Evolutionary conservation across 2,797 vertebrate genomes (phyloP), one percentile per base, ranked within the genome.

Genomic region (Dromococcyx pavoninus): DNA sequence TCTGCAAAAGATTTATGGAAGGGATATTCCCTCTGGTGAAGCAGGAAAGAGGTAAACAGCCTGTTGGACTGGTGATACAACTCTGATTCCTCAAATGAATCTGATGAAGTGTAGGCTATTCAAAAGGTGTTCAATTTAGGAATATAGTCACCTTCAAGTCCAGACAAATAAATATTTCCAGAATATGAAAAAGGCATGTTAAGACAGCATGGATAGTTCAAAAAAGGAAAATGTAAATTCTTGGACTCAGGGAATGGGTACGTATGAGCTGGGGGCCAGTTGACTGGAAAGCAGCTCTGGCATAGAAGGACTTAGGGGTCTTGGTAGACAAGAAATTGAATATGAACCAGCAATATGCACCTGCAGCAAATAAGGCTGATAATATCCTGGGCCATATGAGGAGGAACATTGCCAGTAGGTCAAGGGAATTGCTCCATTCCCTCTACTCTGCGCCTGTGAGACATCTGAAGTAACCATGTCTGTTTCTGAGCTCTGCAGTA

Each of bases 261-360:
- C 35, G 18, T 16, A 67, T 4, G 25, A 44, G 8, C n/a, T 58
- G 50, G 7, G 10, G 6, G 1, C 7, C 44, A 76, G 1, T 1
- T 24, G 5, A 12, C 24, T 64, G 44, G 48, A 60, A 80, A 64
- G 5, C 1, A 61, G 4, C 7, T 51, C 17, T 51, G 9, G 4
- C 17, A 44, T 43, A 14, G 16, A 44, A 44, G 43, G 43, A 16
- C 43, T 44, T 44, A 44, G 15, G 43, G 43, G 43, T 44, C 13
- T 44, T 44, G 7, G 16, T 44, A 43, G 43, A 44, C 43, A 44
- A 16, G 43, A 44, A 44, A 44, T 44, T 44, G 43, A 13, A 44
- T 17, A 16, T 7, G 18, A 44, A 10, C 43, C 44, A 46, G 44
- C 44, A 46, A 46, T 21, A 11, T 21, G 44, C 19, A 46, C 19